Conservation (phyloP, 2,888 invertebrate genomes). For the Sinotaia quadrata region DNA sequence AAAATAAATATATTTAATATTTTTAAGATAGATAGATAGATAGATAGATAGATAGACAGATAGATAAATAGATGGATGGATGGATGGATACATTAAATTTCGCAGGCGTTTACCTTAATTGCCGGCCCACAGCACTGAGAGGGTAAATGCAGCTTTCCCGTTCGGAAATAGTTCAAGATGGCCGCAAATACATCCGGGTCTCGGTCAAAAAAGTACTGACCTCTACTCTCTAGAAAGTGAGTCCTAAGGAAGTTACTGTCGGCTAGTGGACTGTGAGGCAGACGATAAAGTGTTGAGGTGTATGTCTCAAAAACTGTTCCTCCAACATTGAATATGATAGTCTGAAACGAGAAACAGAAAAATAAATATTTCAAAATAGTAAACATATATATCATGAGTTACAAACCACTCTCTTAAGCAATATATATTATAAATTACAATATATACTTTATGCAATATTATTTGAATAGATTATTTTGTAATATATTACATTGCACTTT, state of each 20-base stretch:
- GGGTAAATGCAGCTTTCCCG: conserved; percentile 47
- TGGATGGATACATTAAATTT: too few species aligned
- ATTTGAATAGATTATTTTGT: too few species aligned
- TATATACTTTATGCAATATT: too few species aligned
- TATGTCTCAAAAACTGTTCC: conserved; percentile 59
- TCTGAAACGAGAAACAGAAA: conserved; percentile 28
- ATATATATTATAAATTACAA: too few species aligned
- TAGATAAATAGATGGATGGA: too few species aligned
- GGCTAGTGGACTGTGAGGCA: conserved; percentile 40
- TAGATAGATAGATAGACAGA: too few species aligned
- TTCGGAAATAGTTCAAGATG: conserved; percentile 44
- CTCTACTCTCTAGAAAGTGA: conserved; percentile 33
- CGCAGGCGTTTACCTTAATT: conserved; percentile 40
- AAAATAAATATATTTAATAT: too few species aligned
- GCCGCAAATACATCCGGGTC: conserved; percentile 45
- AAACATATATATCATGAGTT: too few species aligned
- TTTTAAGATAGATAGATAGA: too few species aligned
- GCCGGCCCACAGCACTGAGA: conserved; percentile 43
- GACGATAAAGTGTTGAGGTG: conserved; percentile 42
- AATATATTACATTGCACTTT: too few species aligned
- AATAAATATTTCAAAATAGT: background rate
- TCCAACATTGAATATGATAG: conserved; percentile 56
- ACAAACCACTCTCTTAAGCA: too few species aligned
- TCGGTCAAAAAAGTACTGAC: conserved; percentile 48
- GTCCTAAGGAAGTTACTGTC: conserved; percentile 35